Base-by-base conservation (phyloP, 2,797 vertebrate genomes). In the Hephaestus fuliginosus region DNA sequence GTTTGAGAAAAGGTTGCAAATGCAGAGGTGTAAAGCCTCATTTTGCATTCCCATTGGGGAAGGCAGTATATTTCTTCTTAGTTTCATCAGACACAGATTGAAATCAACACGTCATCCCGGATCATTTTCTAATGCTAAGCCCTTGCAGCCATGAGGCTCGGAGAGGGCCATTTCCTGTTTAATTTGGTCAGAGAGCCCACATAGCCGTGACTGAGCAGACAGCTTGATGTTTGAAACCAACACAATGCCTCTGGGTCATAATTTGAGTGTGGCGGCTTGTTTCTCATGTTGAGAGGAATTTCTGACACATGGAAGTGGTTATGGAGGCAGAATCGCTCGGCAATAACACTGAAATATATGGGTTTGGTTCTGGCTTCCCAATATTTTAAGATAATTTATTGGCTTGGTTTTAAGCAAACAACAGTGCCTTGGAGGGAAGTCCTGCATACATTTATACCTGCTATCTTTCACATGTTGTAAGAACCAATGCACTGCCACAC, bases 41-140 rank as follows among this genome's bases (percentile, higher is more conserved):
- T 74, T 86, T 72, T 86, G 52, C 73, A 57, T 82, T 89, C 78
- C 83, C 76, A 15, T 10, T 43, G 48, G 64, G 68, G 49, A 25
- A 78, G 36, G 58, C 70, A 43, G 55, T 61, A n/a, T 82, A 83
- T 93, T 91, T 92, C 89, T 81, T 81, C 76, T 66, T 30, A 73
- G 80, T 92, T 94, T 93, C 90, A 89, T 93, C 90, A 92, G 86
- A 84, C 78, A 44, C 63, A 74, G 76, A 87, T 74, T 86, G 84
- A 88, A 93, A 90, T 92, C 82, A 62, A 74, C 70, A 62, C 36
- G 33, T 84, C 86, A 83, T 80, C 73, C 15, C 75, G 56, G 70
- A 92, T 91, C 52, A 43, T 83, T 70, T 76, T 89, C 81, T 68
- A 81, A 87, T 70, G 67, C 43, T 30, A 28, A 84, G 71, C 72